These are phyloP conservation scores for Chondrosia reniformis DNA, from an alignment of 37 sponge, comb jelly and placozoan species.

Conservation along the genomic window DNA sequence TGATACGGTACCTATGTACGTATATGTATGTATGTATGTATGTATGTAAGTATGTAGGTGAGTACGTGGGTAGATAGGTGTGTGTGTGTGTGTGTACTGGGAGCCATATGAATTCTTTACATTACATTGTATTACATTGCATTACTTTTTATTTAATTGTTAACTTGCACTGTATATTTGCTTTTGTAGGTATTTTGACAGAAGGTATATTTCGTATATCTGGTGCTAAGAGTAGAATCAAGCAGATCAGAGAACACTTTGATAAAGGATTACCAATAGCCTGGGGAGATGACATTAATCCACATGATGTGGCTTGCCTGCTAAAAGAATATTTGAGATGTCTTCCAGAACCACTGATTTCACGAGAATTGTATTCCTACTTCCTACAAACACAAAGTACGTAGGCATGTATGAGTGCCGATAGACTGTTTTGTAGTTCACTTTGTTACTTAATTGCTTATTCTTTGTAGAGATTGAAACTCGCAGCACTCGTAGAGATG, in stretches of 20 bases:
- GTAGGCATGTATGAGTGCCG: neutral
- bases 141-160: neutral
- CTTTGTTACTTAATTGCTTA: no score
- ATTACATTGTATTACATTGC: no score
- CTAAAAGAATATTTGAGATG: constrained; percentile 80
- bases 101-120: no score
- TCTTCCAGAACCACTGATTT: constrained; percentile 86
- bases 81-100: constrained; percentile 9
- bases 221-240: neutral
- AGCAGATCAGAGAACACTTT: constrained; percentile 60
- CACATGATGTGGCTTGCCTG: constrained; percentile 81
- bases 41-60: constrained; percentile 9
- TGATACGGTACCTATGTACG: neutral
- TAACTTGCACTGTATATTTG: neutral
- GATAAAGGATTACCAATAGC: constrained; percentile 48
- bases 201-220: constrained; percentile 78
- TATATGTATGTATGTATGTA: neutral
- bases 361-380: constrained; percentile 63
- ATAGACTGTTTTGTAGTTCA: no score
- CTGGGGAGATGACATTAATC: constrained; percentile 62
- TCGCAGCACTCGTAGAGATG: constrained; percentile 40
- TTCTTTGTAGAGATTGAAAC: constrained; percentile 44
- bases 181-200: constrained; percentile 19
- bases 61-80: neutral
- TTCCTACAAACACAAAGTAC: constrained; percentile 77